Evolutionary conservation across 2,797 vertebrate genomes (phyloP), one percentile per base, ranked within the genome.

Genomic region (Pseudochaenichthys georgianus): DNA sequence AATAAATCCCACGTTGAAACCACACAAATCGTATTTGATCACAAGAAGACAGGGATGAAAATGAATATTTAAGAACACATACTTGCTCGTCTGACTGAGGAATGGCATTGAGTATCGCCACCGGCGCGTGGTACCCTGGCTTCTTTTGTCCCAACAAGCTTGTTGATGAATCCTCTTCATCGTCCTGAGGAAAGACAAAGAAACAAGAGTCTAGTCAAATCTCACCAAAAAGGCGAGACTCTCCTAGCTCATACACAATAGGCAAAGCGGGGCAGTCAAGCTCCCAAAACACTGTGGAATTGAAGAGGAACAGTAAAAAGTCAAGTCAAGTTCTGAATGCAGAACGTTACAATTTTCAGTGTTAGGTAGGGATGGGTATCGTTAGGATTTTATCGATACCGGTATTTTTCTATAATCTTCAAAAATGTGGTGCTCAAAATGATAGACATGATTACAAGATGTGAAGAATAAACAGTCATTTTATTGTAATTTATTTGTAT

Each of bases 11-110:
- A 1, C 17, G 23, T 51, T 60, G 21, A 21, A 3, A 45, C 21
- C 16, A 53, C 28, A 54, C 19, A 7, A 1, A 38, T 12, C 12
- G 1, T 53, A 38, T 38, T 3, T 3, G 2, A 19, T 2, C 15
- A 71, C 28, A 1, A 28, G 28, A 28, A 28, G 28, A 57, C 17
- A 9, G 19, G 8, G 28, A 19, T 53, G 7, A 47, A 23, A 7
- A 28, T 2, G 6, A 6, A n/a, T 12, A 53, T 51, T 11, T 5
- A 5, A 13, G 11, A 21, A 41, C 47, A 86, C 79, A 1, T 87
- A 99, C 98, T 94, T 98, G 97, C 84, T 99, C 98, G 68, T 98
- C 97, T 86, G 98, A 98, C 79, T 99, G 98, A 8, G 98, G 98
- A 84, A 99, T 99, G 67, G 99, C 96, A 81, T 99, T 99, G 68